Evolutionary conservation across 2,888 invertebrate species (phyloP).

Genomic region (Sisyra nigra): DNA sequence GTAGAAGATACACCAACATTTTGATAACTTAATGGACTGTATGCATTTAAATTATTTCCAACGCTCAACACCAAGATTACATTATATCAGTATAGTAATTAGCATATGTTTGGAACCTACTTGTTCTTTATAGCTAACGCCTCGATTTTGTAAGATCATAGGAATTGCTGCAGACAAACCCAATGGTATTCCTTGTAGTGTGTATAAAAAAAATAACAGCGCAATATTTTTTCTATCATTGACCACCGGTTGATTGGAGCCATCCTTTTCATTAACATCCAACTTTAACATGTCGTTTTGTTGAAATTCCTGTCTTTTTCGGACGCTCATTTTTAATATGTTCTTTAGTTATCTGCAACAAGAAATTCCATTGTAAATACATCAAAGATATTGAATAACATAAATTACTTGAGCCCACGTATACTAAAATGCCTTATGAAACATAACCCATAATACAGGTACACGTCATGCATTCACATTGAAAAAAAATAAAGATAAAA

Average conservation of each 20-base stretch:
- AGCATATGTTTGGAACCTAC: constrained; percentile 22
- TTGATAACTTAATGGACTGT: no score
- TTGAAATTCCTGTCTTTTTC: constrained; percentile 1
- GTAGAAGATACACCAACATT: no score
- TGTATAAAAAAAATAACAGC: constrained; percentile 79
- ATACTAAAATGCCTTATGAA: background rate
- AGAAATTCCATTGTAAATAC: no score
- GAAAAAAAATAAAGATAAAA: no score
- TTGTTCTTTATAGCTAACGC: constrained; percentile 89
- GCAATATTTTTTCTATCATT: constrained; percentile 71
- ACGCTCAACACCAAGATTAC: no score
- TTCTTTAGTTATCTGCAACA: background rate
- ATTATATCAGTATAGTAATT: no score
- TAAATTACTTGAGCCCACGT: background rate
- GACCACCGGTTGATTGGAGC: constrained; percentile 25
- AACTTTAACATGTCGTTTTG: background rate
- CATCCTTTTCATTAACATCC: background rate
- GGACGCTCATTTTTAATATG: constrained; percentile 4
- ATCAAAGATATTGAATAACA: no score
- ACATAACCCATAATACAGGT: background rate
- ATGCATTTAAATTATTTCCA: no score
- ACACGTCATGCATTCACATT: background rate
- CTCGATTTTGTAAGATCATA: constrained; percentile 83
- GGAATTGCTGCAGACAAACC: constrained; percentile 91
- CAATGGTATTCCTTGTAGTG: constrained; percentile 89